Base-by-base conservation (phyloP, 2,797 vertebrate genomes). In the Garrulus glandarius region DNA sequence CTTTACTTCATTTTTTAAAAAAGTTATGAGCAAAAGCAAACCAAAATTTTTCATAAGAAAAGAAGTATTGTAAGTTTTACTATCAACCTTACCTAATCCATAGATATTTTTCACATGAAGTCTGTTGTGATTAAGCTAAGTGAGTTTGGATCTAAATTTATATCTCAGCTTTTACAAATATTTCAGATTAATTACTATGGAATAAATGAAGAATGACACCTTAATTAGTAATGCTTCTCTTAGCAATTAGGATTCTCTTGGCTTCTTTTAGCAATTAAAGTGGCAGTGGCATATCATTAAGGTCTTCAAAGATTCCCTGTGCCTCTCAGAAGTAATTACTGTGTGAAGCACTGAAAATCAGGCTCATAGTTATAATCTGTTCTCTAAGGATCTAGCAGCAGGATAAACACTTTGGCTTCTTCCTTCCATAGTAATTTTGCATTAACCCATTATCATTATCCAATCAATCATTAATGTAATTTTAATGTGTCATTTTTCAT, bases 211-310 rank as follows among this genome's bases (percentile, higher is more conserved):
- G 95, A 98, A 97, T 96, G 96, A 97, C 93, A 98, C 46, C 72
- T 97, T 97, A 98, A 98, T 98, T 98, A 97, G 92, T 91, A 96
- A 96, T 96, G 92, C 75, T 65, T 96, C 95, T 96, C 89, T 89
- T 91, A 76, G 96, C 96, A 98, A 98, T 98, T 98, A 98, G 95
- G 93, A 97, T 95, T 97, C 86, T 97, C 87, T 95, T 96, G 85
- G 94, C 71, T 98, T 97, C 92, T 95, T 92, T 93, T 57, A 94
- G 96, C 97, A 98, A 98, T 97, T 98, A 98, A 97, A 97, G 97
- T 94, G 95, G 95, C 95, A 98, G 70, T 93, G 92, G 91, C 69
- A 92, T 94, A 96, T 97, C 97, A 97, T 97, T 98, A 98, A 97
- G 91, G 91, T 97, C 95, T 94, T 94, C 95, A 97, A 68, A 75